A percentile compares a stretch with the other conserved stretches of the same genome.
Evolutionary conservation across 1,140 invertebrate genomes (phyloP).

Genomic region (Sminthurinus signatus): DNA sequence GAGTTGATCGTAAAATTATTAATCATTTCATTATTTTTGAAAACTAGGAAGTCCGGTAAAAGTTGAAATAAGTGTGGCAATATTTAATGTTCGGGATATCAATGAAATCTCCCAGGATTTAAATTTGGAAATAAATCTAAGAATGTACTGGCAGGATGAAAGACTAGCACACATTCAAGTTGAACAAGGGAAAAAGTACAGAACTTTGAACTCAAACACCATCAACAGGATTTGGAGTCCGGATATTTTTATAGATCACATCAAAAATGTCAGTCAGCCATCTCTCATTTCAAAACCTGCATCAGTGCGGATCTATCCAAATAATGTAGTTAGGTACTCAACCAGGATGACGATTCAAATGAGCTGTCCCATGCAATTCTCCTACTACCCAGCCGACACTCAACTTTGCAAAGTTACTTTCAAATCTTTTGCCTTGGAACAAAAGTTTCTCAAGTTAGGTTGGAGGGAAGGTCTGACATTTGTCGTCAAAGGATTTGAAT

Average conservation of each 20-base stretch:
- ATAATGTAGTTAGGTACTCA: slow-evolving; percentile 28
- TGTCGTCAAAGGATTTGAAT: not conserved
- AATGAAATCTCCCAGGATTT: too few species aligned
- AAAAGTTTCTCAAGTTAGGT: too few species aligned
- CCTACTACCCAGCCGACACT: slow-evolving; percentile 34
- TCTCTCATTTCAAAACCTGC: slow-evolving; percentile 24
- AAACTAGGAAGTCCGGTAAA: too few species aligned
- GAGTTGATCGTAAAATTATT: too few species aligned
- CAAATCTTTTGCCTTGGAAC: slow-evolving; percentile 53
- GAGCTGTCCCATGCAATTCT: slow-evolving; percentile 26
- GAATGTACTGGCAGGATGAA: too few species aligned
- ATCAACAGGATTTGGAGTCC: not conserved
- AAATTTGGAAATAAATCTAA: too few species aligned
- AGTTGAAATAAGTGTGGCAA: too few species aligned
- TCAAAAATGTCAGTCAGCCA: slow-evolving; percentile 19
- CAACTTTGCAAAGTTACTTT: slow-evolving; percentile 23
- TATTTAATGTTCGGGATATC: too few species aligned
- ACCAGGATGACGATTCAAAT: slow-evolving; percentile 14
- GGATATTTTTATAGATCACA: slow-evolving; percentile 24
- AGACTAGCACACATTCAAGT: too few species aligned
- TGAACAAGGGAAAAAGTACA: not conserved
- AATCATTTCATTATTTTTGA: too few species aligned
- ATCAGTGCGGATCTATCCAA: slow-evolving; percentile 21
- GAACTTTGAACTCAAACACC: not conserved
- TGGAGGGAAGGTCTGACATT: not conserved